Conservation (phyloP, 2,797 vertebrate genomes). For the Gobionotothen gibberifrons region DNA sequence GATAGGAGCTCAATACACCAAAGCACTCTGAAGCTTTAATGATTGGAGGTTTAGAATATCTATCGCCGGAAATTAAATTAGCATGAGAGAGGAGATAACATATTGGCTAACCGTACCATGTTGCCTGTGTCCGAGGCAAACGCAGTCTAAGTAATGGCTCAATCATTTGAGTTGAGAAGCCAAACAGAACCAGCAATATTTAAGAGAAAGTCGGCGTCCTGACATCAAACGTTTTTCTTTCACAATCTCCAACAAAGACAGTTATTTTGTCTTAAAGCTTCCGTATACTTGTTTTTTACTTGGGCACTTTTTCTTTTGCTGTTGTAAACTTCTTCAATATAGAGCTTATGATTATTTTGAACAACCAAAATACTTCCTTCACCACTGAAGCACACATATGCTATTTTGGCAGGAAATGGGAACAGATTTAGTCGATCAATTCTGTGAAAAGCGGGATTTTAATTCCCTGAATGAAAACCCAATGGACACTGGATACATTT, state of each 20-base stretch:
- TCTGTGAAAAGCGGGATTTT: background rate
- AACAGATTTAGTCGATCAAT: background rate
- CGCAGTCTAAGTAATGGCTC: conserved; percentile 29
- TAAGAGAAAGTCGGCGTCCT: conserved; percentile 1
- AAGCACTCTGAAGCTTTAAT: conserved; percentile 32
- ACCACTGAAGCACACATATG: background rate
- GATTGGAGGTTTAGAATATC: conserved; percentile 46
- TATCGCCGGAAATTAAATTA: conserved; percentile 46
- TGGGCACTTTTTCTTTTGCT: no score
- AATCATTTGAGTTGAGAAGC: conserved; percentile 35
- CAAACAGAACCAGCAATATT: conserved; percentile 41
- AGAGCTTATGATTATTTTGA: no score
- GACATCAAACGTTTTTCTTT: no score
- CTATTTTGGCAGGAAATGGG: background rate
- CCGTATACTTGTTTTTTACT: no score
- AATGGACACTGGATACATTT: background rate
- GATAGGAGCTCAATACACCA: conserved; percentile 27
- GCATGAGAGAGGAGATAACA: conserved; percentile 36
- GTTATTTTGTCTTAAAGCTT: conserved; percentile 5
- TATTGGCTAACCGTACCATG: conserved; percentile 32
- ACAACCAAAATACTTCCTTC: background rate
- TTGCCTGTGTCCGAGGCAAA: conserved; percentile 27
- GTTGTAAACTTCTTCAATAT: no score
- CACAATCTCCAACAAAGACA: conserved; percentile 6
- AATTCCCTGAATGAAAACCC: background rate